Evolutionary conservation across 1,140 invertebrate species (phyloP).

Genomic region (Pseudoatta argentina): DNA sequence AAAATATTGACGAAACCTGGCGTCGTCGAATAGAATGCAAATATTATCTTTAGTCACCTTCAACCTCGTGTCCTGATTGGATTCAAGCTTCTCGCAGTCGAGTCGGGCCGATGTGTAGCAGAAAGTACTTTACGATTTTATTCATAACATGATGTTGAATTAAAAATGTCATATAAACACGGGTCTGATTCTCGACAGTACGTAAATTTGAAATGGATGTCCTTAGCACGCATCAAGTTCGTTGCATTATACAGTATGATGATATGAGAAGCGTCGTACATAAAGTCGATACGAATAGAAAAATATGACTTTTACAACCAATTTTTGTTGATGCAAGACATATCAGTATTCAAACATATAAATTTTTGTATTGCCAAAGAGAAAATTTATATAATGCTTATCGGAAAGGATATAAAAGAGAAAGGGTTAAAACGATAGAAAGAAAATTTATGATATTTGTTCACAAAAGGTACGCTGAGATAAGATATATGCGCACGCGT

Average conservation of each 20-base stretch:
- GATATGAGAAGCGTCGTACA: neutral
- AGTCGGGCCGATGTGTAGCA: neutral
- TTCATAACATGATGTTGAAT: conserved; percentile 29
- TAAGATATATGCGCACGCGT: conserved; percentile 8
- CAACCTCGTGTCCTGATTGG: conserved; percentile 28
- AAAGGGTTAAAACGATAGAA: neutral
- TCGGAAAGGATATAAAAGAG: neutral
- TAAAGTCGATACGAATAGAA: neutral
- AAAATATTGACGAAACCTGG: conserved; percentile 51
- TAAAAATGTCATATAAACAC: conserved; percentile 25
- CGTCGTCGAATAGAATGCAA: conserved; percentile 41
- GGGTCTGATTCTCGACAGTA: neutral
- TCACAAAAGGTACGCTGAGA: neutral
- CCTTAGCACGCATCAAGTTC: neutral
- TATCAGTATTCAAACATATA: conserved; percentile 1
- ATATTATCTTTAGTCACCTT: conserved; percentile 41
- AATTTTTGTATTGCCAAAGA: conserved; percentile 5
- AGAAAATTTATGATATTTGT: neutral
- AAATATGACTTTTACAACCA: neutral
- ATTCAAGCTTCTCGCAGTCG: conserved; percentile 3
- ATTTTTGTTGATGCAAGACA: conserved; percentile 4
- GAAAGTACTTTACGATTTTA: conserved; percentile 29
- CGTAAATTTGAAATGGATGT: neutral
- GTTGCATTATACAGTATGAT: neutral
- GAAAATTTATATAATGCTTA: neutral